These are phyloP conservation scores for Arremon aurantiirostris DNA, from an alignment of 2,797 vertebrate species.

Conservation along the genomic window DNA sequence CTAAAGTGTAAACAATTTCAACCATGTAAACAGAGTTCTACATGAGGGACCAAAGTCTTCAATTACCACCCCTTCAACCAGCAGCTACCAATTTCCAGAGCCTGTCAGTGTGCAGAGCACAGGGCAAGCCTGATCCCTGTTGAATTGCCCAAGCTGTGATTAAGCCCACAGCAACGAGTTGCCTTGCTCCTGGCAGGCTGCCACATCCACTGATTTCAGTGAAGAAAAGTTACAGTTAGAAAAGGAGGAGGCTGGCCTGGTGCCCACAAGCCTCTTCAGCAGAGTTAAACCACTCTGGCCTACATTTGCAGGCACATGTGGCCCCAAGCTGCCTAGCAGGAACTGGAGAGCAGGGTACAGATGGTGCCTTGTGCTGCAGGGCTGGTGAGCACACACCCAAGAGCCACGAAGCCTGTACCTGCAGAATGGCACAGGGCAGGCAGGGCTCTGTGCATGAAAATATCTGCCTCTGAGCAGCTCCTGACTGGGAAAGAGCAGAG, in stretches of 20 bases:
- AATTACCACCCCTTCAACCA: no score
- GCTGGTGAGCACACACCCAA: accelerated
- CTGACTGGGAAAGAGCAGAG: neutral
- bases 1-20: neutral
- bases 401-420: neutral
- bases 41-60: neutral
- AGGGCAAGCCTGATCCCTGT: neutral
- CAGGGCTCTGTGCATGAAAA: accelerated
- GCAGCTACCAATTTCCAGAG: neutral
- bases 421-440: accelerated
- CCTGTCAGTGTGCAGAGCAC: neutral
- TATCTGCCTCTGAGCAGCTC: neutral
- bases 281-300: neutral
- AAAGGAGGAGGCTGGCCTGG: neutral
- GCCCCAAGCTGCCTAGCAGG: neutral
- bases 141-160: neutral
- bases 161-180: neutral
- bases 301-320: neutral
- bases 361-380: neutral
- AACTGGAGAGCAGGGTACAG: neutral
- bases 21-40: neutral
- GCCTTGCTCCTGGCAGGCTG: neutral
- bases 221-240: neutral
- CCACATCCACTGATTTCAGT: neutral
- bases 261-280: neutral